phyloP scores from a whole-genome alignment of 2,888 invertebrate species.

The Eilema griseolum region DNA sequence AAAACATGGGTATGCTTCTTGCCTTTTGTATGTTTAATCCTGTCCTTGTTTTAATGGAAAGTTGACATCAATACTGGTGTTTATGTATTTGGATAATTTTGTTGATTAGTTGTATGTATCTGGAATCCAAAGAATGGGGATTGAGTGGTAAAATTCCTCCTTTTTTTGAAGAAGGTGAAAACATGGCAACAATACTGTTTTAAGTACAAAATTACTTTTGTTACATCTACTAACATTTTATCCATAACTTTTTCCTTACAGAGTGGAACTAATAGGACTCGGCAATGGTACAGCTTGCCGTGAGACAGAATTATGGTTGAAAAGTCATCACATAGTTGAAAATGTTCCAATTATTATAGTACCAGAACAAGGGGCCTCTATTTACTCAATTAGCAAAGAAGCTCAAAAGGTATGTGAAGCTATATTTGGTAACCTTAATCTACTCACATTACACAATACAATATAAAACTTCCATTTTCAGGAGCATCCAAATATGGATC shows the following conservation, averaged over 20 bases:
- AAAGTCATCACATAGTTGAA: conserved; percentile 77
- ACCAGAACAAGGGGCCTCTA: conserved; percentile 96
- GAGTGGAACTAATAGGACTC: conserved; percentile 93
- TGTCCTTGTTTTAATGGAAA: too few species aligned
- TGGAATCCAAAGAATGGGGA: too few species aligned
- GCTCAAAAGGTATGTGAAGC: conserved; percentile 88
- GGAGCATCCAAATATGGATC: conserved; percentile 95
- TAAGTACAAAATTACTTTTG: background rate
- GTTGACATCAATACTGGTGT: too few species aligned
- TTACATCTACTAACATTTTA: background rate
- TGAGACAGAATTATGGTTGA: conserved; percentile 93
- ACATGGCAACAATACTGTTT: background rate
- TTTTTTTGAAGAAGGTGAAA: too few species aligned
- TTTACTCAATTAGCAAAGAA: conserved; percentile 95
- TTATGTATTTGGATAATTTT: too few species aligned
- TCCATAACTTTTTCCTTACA: conserved; percentile 65
- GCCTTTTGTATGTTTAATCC: background rate
- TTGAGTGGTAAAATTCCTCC: too few species aligned
- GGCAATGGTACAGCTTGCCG: conserved; percentile 97
- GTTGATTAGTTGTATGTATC: too few species aligned
- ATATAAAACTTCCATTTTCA: conserved; percentile 54
- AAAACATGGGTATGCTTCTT: conserved; percentile 82
- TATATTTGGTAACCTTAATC: background rate
- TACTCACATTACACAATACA: too few species aligned
- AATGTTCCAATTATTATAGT: conserved; percentile 93